Base-by-base conservation (phyloP, 2,888 invertebrate species). In the Drosophila nr. fundita region DNA sequence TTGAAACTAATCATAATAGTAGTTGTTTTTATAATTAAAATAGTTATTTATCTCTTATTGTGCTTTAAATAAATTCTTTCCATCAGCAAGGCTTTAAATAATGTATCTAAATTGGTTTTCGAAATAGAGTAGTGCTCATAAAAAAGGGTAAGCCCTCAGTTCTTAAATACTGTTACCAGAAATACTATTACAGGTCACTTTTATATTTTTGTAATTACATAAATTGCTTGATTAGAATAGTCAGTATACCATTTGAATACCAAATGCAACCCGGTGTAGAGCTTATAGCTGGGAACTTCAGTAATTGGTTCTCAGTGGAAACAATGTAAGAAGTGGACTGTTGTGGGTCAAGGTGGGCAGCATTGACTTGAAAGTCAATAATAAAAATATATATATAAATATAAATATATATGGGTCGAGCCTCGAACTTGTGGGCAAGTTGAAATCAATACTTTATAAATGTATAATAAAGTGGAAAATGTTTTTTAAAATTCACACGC, bases 361-460 rank as follows among this genome's bases (percentile, higher is more conserved):
- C 45, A 13, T 54, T 80, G 88, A 80, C 92, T 73, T 87, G 85
- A 70, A 82, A 84, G 81, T 61, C 74, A 73, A 29, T 57, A 59
- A 32, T 24, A 34, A 13, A 13, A 3, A 34, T 34, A 13, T 21
- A 21, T 42, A 40, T 40, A 40, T 40, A n/a, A 10, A 4, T 10
- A 34, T 34, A 36, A 6, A 36, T 36, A 36, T 21, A 40, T 54
- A 42, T 61, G 50, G 48, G 40, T 55, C 29, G 48, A 30, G 2
- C 64, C 42, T 48, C 48, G 34, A 69, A 48, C 29, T 61, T 68
- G 54, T 45, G 48, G 30, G 29, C 42, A 54, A 48, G 48, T 52
- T 66, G 63, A 50, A 94, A 79, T 77, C 83, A 68, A 87, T 89
- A 74, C 2, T 42, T 48, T 54, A 87, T 87, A 62, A 79, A 84